Conservation (phyloP, 2,888 invertebrate species). For the Lasioglossum figueresi region DNA sequence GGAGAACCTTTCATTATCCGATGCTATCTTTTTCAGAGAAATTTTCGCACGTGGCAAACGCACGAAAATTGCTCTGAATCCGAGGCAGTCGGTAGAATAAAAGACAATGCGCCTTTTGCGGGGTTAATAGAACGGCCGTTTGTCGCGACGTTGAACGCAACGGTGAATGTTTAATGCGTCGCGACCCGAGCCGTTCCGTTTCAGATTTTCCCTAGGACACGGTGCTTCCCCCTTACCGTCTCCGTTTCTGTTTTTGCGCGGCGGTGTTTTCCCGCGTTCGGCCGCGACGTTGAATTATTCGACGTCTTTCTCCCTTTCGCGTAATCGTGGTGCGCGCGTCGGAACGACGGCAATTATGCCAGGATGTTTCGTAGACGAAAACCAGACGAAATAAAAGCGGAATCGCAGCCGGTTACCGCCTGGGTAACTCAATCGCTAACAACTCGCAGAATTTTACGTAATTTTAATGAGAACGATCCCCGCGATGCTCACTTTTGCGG, state of each 20-base stretch:
- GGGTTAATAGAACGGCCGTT: conserved; percentile 35
- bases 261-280: background rate
- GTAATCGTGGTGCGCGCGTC: background rate
- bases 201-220: background rate
- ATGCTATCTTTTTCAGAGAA: background rate
- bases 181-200: background rate
- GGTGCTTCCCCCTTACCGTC: background rate
- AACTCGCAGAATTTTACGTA: background rate
- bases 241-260: background rate
- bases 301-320: background rate
- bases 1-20: too few species aligned
- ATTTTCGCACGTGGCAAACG: background rate
- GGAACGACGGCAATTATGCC: background rate
- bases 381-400: background rate
- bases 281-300: background rate
- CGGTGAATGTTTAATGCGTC: conserved; percentile 3
- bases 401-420: background rate
- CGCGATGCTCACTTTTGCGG: background rate
- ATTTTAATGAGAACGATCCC: conserved; percentile 1
- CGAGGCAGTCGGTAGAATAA: background rate
- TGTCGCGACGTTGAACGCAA: conserved; percentile 8
- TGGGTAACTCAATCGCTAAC: background rate
- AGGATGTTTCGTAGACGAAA: background rate
- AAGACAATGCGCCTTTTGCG: background rate
- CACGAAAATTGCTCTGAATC: background rate